Percentiles rank a stretch among this genome's conserved stretches.
Conservation (phyloP, 1,140 invertebrate species). For the Aphelenchoides besseyi region DNA sequence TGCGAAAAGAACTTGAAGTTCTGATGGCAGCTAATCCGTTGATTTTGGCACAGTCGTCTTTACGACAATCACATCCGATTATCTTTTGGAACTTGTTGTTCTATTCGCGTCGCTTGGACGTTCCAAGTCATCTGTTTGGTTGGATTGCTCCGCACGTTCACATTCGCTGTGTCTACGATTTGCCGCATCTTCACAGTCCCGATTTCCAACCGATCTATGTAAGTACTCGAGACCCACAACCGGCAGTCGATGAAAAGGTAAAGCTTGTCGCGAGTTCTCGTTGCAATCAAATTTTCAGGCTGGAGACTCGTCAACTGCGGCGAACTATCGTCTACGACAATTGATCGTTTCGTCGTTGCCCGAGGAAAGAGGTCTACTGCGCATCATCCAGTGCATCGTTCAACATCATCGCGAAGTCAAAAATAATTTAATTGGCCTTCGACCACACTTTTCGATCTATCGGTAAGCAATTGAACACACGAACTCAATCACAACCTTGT, state of each 20-base stretch:
- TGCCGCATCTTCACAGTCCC: conserved; percentile 34
- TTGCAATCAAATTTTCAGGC: too few relatives aligned
- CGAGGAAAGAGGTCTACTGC: conserved; percentile 15
- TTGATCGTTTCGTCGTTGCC: conserved; percentile 8
- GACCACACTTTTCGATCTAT: conserved; percentile 36
- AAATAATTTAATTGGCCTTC: conserved; percentile 27
- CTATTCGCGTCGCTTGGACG: conserved; percentile 54
- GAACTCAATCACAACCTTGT: conserved; percentile 1
- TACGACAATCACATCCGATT: conserved; percentile 52
- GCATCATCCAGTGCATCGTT: conserved; percentile 35
- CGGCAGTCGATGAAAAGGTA: not conserved
- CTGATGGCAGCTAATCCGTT: conserved; percentile 41
- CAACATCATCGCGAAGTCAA: conserved; percentile 42
- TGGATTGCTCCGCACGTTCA: conserved; percentile 54
- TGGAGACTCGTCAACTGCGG: not conserved
- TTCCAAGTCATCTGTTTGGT: conserved; percentile 55
- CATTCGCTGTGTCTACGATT: conserved; percentile 56
- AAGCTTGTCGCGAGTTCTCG: not conserved
- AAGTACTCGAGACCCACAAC: not conserved
- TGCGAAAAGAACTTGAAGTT: conserved; percentile 56
- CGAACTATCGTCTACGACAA: not conserved
- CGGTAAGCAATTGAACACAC: conserved; percentile 24
- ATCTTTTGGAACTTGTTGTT: conserved; percentile 62
- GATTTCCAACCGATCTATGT: conserved; percentile 37
- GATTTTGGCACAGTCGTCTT: conserved; percentile 30